Conservation (phyloP, 2,113 vertebrate genomes). For the Tricholaema leucomelas region DNA sequence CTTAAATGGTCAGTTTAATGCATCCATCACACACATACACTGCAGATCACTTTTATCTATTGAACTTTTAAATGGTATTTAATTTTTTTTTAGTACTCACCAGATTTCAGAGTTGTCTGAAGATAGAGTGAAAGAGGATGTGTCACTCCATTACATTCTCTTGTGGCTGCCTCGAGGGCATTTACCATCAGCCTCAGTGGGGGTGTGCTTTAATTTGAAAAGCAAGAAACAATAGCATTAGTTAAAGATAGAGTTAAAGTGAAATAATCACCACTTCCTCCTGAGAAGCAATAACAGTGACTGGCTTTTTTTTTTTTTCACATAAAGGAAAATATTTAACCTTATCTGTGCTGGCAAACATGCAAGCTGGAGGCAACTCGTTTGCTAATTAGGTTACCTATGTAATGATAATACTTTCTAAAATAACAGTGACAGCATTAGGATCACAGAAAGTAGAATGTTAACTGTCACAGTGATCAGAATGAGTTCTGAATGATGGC, state of each 20-base stretch:
- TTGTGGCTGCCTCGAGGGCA: background rate
- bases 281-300: background rate
- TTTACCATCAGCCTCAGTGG: background rate
- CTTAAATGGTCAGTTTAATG: background rate
- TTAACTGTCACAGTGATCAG: background rate
- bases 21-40: background rate
- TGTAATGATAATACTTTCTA: background rate
- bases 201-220: background rate
- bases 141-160: background rate
- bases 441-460: background rate
- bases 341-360: background rate
- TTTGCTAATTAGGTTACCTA: background rate
- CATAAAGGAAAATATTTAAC: background rate
- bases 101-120: background rate
- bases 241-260: conserved; percentile 1
- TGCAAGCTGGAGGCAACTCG: background rate
- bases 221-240: conserved; percentile 41
- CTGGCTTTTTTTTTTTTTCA: background rate
- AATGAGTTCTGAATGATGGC: background rate
- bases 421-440: background rate
- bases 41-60: background rate
- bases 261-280: conserved; percentile 51
- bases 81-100: conserved; percentile 3
- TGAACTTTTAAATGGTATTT: background rate
- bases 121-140: background rate